phyloP scores from a whole-genome alignment of 2,113 vertebrate genomes.

The Platysteira castanea region DNA sequence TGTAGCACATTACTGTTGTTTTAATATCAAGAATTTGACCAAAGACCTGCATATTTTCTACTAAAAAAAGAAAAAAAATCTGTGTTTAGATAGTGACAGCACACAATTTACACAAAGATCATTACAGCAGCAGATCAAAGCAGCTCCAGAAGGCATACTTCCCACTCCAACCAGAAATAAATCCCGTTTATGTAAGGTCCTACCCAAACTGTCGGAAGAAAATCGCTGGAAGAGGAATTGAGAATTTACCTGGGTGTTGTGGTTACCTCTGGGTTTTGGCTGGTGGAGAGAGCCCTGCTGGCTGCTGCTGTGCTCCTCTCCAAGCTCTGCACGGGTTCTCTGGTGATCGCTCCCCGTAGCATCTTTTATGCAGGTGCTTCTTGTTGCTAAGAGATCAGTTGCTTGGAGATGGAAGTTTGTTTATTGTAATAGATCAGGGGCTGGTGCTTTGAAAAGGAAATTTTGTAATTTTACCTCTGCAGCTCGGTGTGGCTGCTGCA shows the following conservation, averaged over 20 bases:
- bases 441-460: constrained; percentile 68
- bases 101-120: constrained; percentile 28
- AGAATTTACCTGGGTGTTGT: constrained; percentile 73
- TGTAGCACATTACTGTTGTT: not conserved
- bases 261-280: constrained; percentile 51
- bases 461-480: constrained; percentile 63
- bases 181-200: not conserved
- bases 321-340: constrained; percentile 62
- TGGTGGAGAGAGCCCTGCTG: constrained; percentile 51
- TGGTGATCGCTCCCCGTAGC: constrained; percentile 71
- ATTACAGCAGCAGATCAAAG: constrained; percentile 28
- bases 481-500: constrained; percentile 30
- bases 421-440: constrained; percentile 68
- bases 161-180: not conserved
- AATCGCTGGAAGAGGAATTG: constrained; percentile 63
- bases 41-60: not conserved
- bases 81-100: not conserved
- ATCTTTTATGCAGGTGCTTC: constrained; percentile 83
- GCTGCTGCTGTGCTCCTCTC: constrained; percentile 57
- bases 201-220: constrained; percentile 4
- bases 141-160: constrained; percentile 6
- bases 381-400: constrained; percentile 86
- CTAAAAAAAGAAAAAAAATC: not conserved
- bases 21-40: not conserved
- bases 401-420: constrained; percentile 77